These are phyloP conservation scores for Mola mola DNA, from an alignment of 2,113 vertebrate species.

Conservation along the genomic window DNA sequence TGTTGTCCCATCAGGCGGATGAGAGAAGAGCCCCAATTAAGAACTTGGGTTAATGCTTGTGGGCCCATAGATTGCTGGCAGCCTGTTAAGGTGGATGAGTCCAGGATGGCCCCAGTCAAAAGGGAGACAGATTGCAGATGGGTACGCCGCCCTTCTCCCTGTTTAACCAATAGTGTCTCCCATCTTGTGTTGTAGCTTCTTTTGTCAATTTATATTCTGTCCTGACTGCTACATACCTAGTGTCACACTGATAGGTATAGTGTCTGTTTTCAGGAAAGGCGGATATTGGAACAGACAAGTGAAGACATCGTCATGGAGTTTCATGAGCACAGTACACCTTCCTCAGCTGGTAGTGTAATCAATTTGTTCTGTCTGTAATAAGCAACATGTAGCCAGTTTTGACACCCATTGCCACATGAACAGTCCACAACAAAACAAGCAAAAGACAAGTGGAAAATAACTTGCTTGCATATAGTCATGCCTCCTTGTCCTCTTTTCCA, in stretches of 20 bases:
- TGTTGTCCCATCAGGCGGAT: slow-evolving; percentile 64
- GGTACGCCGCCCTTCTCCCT: slow-evolving; percentile 50
- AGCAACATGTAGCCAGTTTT: not conserved
- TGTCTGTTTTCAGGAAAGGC: slow-evolving; percentile 64
- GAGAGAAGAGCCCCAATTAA: slow-evolving; percentile 70
- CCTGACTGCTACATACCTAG: too few species aligned
- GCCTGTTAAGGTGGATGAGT: slow-evolving; percentile 53
- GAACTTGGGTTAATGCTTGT: slow-evolving; percentile 70
- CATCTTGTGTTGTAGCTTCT: not conserved
- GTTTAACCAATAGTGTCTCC: not conserved
- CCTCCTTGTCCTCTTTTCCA: not conserved
- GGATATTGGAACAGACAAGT: slow-evolving; percentile 57
- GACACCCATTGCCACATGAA: not conserved
- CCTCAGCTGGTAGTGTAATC: slow-evolving; percentile 38
- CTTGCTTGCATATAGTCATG: not conserved
- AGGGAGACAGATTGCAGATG: slow-evolving; percentile 63
- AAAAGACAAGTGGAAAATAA: not conserved
- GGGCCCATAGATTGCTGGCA: slow-evolving; percentile 58
- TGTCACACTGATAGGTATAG: not conserved
- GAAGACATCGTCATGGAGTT: slow-evolving; percentile 73
- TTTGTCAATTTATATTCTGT: too few species aligned
- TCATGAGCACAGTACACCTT: slow-evolving; percentile 42
- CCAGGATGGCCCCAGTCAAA: slow-evolving; percentile 42
- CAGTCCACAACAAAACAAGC: not conserved
- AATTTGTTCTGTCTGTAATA: too few species aligned